Conservation (phyloP, 2,113 vertebrate genomes). For the Tenebrosternarchus preto region DNA sequence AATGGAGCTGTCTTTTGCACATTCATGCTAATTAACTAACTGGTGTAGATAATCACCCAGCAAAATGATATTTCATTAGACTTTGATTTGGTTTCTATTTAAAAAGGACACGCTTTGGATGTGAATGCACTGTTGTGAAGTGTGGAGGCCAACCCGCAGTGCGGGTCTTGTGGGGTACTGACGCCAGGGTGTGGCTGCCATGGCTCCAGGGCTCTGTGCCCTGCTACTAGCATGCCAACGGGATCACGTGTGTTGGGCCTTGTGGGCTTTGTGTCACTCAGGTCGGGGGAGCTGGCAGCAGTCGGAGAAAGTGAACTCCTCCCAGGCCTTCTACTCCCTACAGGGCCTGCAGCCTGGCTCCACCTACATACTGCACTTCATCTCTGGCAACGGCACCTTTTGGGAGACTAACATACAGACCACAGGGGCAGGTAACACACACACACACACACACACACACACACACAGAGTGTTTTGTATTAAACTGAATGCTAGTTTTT, state of each 20-base stretch:
- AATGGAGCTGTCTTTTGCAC: constrained; percentile 4
- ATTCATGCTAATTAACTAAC: background rate
- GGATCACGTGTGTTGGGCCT: background rate
- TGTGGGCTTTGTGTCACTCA: constrained; percentile 12
- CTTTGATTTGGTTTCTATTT: background rate
- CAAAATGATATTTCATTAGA: no score
- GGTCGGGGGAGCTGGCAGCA: constrained; percentile 39
- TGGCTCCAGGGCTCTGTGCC: constrained; percentile 55
- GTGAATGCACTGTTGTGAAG: no score
- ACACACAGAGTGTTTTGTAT: no score
- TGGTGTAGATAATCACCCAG: no score
- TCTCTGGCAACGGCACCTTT: constrained; percentile 63
- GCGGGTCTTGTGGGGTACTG: background rate
- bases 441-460: background rate
- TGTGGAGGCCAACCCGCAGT: no score
- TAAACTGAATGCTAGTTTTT: no score
- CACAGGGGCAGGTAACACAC: constrained; percentile 68
- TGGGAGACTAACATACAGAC: constrained; percentile 66
- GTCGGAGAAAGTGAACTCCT: constrained; percentile 73
- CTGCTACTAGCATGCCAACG: background rate
- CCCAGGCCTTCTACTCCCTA: constrained; percentile 78
- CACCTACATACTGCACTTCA: constrained; percentile 71
- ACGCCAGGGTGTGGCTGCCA: background rate
- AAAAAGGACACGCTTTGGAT: no score
- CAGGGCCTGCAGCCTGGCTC: constrained; percentile 75